Evolutionary conservation across 1,140 invertebrate genomes (phyloP).

Genomic region (Drosophila pectinifera): DNA sequence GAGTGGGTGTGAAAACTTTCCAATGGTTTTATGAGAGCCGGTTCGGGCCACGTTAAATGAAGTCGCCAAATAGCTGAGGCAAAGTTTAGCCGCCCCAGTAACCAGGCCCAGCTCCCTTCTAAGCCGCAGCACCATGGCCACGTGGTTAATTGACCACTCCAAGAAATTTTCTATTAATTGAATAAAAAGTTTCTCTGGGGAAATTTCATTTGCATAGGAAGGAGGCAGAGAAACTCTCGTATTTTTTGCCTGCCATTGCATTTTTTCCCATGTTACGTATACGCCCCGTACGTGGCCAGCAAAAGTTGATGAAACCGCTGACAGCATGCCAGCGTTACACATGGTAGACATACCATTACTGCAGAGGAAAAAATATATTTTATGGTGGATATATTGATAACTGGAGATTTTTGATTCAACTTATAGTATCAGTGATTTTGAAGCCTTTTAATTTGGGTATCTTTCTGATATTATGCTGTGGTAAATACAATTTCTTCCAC

Average conservation of each 20-base stretch:
- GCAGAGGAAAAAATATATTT: slow-evolving; percentile 3
- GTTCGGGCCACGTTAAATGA: slow-evolving; percentile 61
- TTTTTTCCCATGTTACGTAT: slow-evolving; percentile 4
- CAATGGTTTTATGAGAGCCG: slow-evolving; percentile 43
- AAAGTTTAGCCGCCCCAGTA: slow-evolving; percentile 33
- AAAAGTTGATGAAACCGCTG: slow-evolving; percentile 11
- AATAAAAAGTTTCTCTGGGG: slow-evolving; percentile 54
- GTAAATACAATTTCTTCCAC: neutral
- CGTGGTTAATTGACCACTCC: slow-evolving; percentile 72
- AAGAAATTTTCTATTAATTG: slow-evolving; percentile 66
- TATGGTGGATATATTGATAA: neutral
- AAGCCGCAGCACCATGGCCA: slow-evolving; percentile 32
- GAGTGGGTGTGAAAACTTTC: slow-evolving; percentile 44
- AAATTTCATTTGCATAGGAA: slow-evolving; percentile 57
- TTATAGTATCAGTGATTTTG: neutral
- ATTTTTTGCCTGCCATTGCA: slow-evolving; percentile 7
- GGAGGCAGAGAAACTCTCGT: neutral
- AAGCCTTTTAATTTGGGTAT: neutral
- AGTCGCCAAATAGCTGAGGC: slow-evolving; percentile 56
- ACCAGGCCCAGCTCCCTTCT: neutral
- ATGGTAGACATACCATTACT: slow-evolving; percentile 2
- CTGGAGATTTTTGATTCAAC: neutral
- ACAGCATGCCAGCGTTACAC: slow-evolving; percentile 6
- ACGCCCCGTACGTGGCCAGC: slow-evolving; percentile 10
- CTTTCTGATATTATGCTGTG: neutral